Base-by-base conservation (phyloP, 2,113 vertebrate genomes). In the Clarias macrocephalus region DNA sequence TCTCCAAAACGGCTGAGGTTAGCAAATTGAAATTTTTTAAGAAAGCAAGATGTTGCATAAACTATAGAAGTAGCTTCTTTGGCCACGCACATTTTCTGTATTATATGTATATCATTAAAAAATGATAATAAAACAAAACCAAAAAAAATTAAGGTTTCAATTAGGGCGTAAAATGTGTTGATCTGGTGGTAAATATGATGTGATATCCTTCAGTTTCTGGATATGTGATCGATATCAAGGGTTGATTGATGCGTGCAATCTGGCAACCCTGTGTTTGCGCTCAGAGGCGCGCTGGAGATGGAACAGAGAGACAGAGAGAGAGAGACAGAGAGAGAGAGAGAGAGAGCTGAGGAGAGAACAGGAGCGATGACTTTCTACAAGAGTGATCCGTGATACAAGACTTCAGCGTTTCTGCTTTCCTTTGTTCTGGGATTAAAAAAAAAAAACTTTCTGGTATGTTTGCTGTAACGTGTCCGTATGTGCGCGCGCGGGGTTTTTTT, bases 231-330 rank as follows among this genome's bases (percentile, higher is more conserved):
- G 30, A 19, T 23, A 54, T 76, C 15, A 80, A 19, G 19, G 18
- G 3, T 0, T 6, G 25, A 25, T 77, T 16, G 23, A 16, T 54
- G 0, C 6, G 25, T 56, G 9, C 25, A 72, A 75, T 62, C 68
- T 85, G 70, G 83, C 83, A 85, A 85, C 83, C 83, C 56, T 9
- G 57, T 0, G 59, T 66, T 73, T 37, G 85, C 85, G 75, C 62
- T 79, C 85, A 59, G 76, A 62, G 18, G 37, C 57, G 84, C 72
- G 52, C 76, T 66, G 66, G 84, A 52, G 60, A 76, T 60, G 72
- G 62, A 65, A 42, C 62, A 80, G 70, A 75, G 42, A 42, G 42
- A 42, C 3, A 42, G 37, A 37, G 37, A 37, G 37, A 37, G 37
- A 37, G 37, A 37, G 37, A 37, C 37, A 37, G 37, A 37, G 37